Percentiles rank a stretch among this genome's conserved stretches.
These are phyloP conservation scores for Metalampra italica DNA, from an alignment of 2,888 invertebrate species.

Conservation along the genomic window DNA sequence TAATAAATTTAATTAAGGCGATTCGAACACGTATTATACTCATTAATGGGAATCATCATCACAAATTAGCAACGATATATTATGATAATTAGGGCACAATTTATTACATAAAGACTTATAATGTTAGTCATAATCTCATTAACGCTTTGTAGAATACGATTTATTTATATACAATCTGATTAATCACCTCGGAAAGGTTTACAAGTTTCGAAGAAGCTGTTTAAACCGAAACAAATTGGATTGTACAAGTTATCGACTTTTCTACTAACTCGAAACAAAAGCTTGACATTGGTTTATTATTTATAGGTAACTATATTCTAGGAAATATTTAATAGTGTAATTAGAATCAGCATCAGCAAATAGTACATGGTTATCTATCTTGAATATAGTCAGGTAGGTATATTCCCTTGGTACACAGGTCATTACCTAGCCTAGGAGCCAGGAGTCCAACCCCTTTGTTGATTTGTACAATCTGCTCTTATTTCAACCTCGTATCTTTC, in stretches of 20 bases:
- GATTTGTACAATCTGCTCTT: too few species aligned
- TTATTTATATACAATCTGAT: slow-evolving; percentile 2
- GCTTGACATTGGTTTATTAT: too few species aligned
- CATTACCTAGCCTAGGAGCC: too few species aligned
- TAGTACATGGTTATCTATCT: too few species aligned
- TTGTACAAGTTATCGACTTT: slow-evolving; percentile 4
- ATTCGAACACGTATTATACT: not conserved
- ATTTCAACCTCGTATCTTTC: too few species aligned
- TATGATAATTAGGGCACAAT: slow-evolving; percentile 10
- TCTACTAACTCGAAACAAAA: not conserved
- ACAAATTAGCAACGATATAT: not conserved
- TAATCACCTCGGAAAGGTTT: slow-evolving; percentile 3
- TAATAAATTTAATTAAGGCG: slow-evolving; percentile 6
- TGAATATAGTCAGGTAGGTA: too few species aligned
- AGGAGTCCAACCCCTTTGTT: too few species aligned
- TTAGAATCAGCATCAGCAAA: too few species aligned
- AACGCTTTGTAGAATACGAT: not conserved
- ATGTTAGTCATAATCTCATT: slow-evolving; percentile 5
- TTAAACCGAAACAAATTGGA: not conserved
- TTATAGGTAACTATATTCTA: too few species aligned
- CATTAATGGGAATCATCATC: not conserved
- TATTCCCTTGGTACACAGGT: too few species aligned
- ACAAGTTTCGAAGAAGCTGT: slow-evolving; percentile 1
- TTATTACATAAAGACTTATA: slow-evolving; percentile 11
- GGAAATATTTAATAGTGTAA: too few species aligned